Evolutionary conservation across 2,888 invertebrate genomes (phyloP).

Genomic region (Nysson spinosus): DNA sequence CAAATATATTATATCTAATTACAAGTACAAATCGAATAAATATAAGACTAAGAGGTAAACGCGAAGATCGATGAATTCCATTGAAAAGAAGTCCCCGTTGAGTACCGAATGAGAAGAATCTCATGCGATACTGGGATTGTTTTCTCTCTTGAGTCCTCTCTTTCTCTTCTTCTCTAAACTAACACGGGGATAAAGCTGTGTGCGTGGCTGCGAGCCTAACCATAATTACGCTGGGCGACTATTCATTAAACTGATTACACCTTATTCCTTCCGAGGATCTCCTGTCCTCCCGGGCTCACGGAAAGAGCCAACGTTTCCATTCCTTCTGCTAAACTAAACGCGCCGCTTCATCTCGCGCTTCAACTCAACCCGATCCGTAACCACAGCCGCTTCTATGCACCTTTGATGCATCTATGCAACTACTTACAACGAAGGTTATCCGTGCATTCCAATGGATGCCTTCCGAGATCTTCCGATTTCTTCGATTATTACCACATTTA

Average conservation of each 20-base stretch:
- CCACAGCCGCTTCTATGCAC: conserved; percentile 8
- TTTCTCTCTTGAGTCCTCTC: background rate
- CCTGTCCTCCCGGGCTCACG: background rate
- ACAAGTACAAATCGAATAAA: too few species aligned
- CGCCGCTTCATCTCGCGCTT: conserved; percentile 29
- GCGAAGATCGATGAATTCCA: too few species aligned
- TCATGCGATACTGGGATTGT: too few species aligned
- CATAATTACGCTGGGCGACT: conserved; percentile 73
- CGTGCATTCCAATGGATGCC: too few species aligned
- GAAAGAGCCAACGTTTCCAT: conserved; percentile 14
- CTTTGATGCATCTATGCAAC: conserved; percentile 8
- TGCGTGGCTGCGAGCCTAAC: conserved; percentile 52
- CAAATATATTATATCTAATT: too few species aligned
- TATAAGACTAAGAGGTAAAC: too few species aligned
- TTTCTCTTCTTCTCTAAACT: background rate
- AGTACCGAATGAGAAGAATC: too few species aligned
- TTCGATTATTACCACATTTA: too few species aligned
- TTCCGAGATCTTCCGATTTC: too few species aligned
- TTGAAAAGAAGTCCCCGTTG: too few species aligned
- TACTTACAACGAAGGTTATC: conserved; percentile 25
- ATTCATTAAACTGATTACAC: conserved; percentile 76
- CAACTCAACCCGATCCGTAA: conserved; percentile 22
- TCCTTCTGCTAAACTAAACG: conserved; percentile 25
- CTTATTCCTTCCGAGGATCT: conserved; percentile 56
- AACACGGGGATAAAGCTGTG: background rate